phyloP scores from a whole-genome alignment of 1,140 invertebrate species.

The Drosophila ogumai region DNA sequence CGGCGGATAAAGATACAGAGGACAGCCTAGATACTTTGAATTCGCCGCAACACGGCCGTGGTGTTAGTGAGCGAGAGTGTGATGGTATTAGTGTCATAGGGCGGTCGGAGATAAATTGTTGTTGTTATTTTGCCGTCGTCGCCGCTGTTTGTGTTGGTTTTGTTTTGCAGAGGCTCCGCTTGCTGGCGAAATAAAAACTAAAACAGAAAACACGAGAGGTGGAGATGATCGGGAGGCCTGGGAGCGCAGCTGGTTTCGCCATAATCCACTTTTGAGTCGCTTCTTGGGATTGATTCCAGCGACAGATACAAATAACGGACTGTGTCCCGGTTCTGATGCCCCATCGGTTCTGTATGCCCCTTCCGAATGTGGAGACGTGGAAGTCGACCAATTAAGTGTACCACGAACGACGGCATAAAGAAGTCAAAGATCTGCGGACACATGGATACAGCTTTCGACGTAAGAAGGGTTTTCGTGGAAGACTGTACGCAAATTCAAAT shows the following conservation, averaged over 20 bases:
- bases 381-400: neutral
- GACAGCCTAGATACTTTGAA: neutral
- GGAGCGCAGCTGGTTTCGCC: neutral
- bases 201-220: constrained; percentile 1
- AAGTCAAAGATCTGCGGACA: neutral
- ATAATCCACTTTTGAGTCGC: neutral
- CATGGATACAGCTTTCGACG: neutral
- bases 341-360: neutral
- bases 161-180: constrained; percentile 11
- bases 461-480: neutral
- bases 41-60: constrained; percentile 9
- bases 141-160: neutral
- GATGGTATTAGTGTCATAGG: constrained; percentile 12
- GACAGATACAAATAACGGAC: neutral
- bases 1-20: neutral
- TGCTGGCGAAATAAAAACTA: neutral
- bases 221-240: neutral
- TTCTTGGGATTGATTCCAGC: no score
- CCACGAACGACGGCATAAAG: constrained; percentile 9
- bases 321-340: neutral
- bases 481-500: neutral
- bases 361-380: neutral
- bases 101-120: constrained; percentile 16
- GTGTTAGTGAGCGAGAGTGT: constrained; percentile 6
- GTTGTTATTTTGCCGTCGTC: neutral